Evolutionary conservation across 2,113 vertebrate genomes (phyloP).

Genomic region (Cochlearius cochlearius): DNA sequence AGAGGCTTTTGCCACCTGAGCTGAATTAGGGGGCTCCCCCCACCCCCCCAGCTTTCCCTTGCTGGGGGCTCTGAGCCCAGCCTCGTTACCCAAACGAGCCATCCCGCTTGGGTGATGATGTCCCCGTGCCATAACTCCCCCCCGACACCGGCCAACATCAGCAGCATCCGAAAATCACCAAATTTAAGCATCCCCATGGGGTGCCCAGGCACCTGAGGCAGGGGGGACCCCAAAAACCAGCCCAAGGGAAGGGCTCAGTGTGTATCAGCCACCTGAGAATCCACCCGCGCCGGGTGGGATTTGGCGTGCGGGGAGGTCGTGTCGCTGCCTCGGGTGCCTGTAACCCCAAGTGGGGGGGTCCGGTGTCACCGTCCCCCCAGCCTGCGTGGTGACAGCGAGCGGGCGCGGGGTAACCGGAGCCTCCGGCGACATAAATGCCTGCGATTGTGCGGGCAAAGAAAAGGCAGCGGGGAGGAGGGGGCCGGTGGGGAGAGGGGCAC

Average conservation of each 20-base stretch:
- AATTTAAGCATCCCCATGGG: neutral
- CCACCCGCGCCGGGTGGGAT: neutral
- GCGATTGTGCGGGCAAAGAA: slow-evolving; percentile 33
- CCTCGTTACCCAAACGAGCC: neutral
- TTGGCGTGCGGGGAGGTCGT: neutral
- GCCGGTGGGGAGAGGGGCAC: neutral
- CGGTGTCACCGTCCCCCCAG: neutral
- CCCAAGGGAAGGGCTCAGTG: neutral
- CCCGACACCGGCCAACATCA: no score
- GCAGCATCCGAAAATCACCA: neutral
- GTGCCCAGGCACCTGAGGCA: no score
- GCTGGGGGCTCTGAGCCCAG: neutral
- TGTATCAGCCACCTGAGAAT: neutral
- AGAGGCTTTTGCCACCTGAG: neutral
- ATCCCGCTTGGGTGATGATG: neutral
- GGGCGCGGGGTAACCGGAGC: neutral
- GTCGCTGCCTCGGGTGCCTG: neutral
- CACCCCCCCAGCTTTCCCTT: neutral
- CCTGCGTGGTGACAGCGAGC: neutral
- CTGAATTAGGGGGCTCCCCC: neutral
- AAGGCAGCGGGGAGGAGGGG: neutral
- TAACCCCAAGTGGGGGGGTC: neutral
- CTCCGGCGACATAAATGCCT: slow-evolving; percentile 1
- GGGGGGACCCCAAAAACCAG: neutral
- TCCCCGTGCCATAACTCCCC: neutral